Conservation (phyloP, 2,113 vertebrate species). For the Pachycephala philippinensis region DNA sequence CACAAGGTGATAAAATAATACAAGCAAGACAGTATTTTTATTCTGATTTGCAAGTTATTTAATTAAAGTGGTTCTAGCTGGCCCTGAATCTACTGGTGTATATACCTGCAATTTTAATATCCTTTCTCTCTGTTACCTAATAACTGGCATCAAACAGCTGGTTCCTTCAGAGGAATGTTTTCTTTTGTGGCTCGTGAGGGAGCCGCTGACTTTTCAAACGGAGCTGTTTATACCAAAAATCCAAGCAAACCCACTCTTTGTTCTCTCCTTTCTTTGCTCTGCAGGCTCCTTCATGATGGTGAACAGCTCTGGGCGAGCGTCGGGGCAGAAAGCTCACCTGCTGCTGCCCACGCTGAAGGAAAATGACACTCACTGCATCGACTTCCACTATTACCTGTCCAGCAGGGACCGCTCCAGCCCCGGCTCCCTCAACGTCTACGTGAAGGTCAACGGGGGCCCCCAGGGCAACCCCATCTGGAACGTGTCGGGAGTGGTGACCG, state of each 20-base stretch:
- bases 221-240: neutral
- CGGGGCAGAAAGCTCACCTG: constrained; percentile 93
- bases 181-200: neutral
- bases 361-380: constrained; percentile 95
- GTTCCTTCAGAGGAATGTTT: neutral
- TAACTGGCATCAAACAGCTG: neutral
- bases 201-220: neutral
- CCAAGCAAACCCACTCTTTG: neutral
- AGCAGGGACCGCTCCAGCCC: constrained; percentile 89
- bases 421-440: constrained; percentile 89
- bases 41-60: neutral
- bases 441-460: constrained; percentile 93
- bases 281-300: constrained; percentile 97
- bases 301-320: constrained; percentile 90
- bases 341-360: constrained; percentile 92
- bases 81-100: neutral
- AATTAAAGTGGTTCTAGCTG: neutral
- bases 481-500: constrained; percentile 85
- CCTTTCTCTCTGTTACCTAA: neutral
- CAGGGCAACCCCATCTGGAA: constrained; percentile 97
- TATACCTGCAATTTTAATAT: neutral
- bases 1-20: neutral
- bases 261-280: neutral
- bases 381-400: constrained; percentile 94
- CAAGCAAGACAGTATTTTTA: neutral